Evolutionary conservation across 1,140 invertebrate species (phyloP), one percentile per base, ranked within the genome.

Genomic region (Archivesica marissinica): DNA sequence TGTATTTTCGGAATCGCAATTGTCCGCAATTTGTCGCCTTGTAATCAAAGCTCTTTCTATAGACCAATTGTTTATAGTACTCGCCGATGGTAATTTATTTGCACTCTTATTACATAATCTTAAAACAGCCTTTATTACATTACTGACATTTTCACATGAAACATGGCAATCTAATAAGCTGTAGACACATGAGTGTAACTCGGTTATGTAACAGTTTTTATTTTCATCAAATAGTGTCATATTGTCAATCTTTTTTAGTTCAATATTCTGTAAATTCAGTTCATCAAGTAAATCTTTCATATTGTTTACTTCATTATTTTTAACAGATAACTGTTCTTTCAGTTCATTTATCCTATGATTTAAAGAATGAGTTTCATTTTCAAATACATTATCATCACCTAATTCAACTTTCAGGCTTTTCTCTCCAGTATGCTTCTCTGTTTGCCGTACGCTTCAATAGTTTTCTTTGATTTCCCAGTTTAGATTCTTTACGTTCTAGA

Each of bases 131-230:
- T 38, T 39, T 11, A 72, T 75, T 15, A 75, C 70, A 50, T 9
- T 30, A 28, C 20, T 15, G 15, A 75, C 23, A 75, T 75, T 47
- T 75, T 75, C 39, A 75, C 17, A 50, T 50, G 70, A 7, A 15
- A 75, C 70, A 50, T 75, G 70, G 30, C 30, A 25, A 52, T 75
- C n/a, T 30, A 75, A n/a, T 3, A 75, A n/a, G 6, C 17, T 9
- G n/a, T 75, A 75, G 1, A 75, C 44, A 75, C 70, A 75, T 7
- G 23, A 23, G 30, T 75, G 70, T 52, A 75, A 30, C 9, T 75
- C 33, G 1, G 25, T 20, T 3, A 1, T 28, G 33, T 15, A 75
- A 30, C 20, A 17, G 3, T 75, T 75, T 7, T 6, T 75, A 3
- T 52, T 33, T 75, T 75, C 70, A 75, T 75, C 44, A 28, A 15